A percentile compares a stretch with the other conserved stretches of the same genome.
phyloP scores from a whole-genome alignment of 2,113 vertebrate species.

The Xiphophorus couchianus region DNA sequence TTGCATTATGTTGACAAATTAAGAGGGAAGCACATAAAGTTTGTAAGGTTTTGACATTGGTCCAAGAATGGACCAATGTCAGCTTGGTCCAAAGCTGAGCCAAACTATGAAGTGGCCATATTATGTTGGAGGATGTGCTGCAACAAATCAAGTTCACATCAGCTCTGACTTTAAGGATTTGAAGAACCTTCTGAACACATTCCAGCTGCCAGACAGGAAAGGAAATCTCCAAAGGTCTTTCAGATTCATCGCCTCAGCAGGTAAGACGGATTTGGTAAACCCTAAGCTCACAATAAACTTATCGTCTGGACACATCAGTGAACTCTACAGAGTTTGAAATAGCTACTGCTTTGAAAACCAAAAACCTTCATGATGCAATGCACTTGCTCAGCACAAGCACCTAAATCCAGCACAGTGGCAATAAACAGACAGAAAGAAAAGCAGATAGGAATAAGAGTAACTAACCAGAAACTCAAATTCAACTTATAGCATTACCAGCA shows the following conservation, averaged over 20 bases:
- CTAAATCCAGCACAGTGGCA: neutral
- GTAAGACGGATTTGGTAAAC: neutral
- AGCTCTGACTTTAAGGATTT: neutral
- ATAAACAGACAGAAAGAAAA: neutral
- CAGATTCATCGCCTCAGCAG: neutral
- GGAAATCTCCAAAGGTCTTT: neutral
- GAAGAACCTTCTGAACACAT: neutral
- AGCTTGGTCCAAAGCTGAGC: no score
- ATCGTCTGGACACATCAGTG: neutral
- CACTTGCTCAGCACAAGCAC: constrained; percentile 13
- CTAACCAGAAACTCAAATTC: neutral
- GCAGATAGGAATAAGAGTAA: neutral
- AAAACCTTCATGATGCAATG: neutral
- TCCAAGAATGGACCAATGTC: no score
- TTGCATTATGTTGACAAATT: neutral
- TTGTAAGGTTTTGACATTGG: neutral
- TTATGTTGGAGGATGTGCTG: neutral
- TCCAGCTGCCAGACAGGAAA: neutral
- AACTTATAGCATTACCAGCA: neutral
- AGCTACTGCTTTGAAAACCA: constrained; percentile 1
- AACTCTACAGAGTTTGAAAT: neutral
- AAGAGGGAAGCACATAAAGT: neutral
- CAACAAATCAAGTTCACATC: neutral
- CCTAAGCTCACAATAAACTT: constrained; percentile 1
- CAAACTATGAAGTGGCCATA: neutral